Conservation (phyloP, 2,113 vertebrate species). For the Sus scrofa region DNA sequence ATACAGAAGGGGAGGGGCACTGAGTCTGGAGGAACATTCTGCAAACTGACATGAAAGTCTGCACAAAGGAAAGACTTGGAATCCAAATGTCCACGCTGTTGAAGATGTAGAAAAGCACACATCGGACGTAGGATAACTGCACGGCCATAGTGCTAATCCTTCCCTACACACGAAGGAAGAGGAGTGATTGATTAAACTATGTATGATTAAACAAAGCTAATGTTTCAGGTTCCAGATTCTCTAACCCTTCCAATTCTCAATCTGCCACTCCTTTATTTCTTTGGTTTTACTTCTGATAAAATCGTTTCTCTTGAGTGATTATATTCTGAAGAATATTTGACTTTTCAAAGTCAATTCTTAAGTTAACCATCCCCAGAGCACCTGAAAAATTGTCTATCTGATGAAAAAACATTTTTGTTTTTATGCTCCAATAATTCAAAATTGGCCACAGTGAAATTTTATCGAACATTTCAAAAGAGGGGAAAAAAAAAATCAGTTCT, state of each 20-base stretch:
- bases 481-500: constrained; percentile 26
- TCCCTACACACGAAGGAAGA: background rate
- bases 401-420: constrained; percentile 39
- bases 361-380: constrained; percentile 42
- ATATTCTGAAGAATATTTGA: constrained; percentile 25
- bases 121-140: background rate
- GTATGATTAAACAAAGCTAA: background rate
- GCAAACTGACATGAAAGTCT: background rate
- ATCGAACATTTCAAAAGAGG: constrained; percentile 37
- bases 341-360: constrained; percentile 60
- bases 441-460: constrained; percentile 58
- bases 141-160: background rate
- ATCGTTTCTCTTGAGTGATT: constrained; percentile 26
- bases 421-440: constrained; percentile 65
- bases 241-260: background rate
- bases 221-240: background rate
- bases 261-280: background rate
- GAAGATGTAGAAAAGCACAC: background rate
- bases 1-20: background rate
- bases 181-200: background rate
- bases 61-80: background rate
- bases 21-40: background rate
- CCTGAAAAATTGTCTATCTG: constrained; percentile 40
- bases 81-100: background rate
- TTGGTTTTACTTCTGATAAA: constrained; percentile 10